Evolutionary conservation across 2,888 invertebrate species (phyloP), one percentile per base, ranked within the genome.

Genomic region (Keiferia lycopersicella): DNA sequence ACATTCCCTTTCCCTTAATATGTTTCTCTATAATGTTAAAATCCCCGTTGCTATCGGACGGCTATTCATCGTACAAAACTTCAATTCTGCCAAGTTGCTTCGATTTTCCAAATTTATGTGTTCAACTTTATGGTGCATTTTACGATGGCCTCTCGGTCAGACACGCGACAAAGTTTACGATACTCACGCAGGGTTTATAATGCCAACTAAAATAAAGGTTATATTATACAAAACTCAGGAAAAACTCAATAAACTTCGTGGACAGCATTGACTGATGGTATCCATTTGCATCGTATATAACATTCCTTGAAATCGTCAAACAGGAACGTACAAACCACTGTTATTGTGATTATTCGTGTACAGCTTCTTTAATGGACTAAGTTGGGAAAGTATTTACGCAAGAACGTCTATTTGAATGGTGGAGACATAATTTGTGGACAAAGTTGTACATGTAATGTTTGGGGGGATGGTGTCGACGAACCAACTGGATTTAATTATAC

Each of bases 401-500:
- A 79, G 76, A 82, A 81, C 81, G 83, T 83, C 83, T 86, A 88
- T 88, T 84, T 83, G 82, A 87, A 86, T 86, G 85, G 85, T 86
- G 87, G 85, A 88, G 87, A 89, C 83, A 82, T 87, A 86, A 88
- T 88, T 89, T 89, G 88, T 87, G 84, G 85, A 77, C 75, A 79
- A 88, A 88, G 82, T 89, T 88, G 72, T 74, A 75, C 79, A 81
- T 83, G 81, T 87, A 84, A 86, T 84, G 86, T 83, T 82, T 80
- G 75, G 81, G 73, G 82, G 76, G 80, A 80, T 81, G 80, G 74
- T 79, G 82, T 78, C 77, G 75, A 77, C 74, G 74, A 79, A 85
- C 86, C 78, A 72, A 75, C 74, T 76, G 79, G 77, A 81, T 87
- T 84, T 83, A 87, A 87, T 88, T 87, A 83, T 84, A 83, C 70